Conservation (phyloP, 2,797 vertebrate genomes). For the Chrysocyon brachyurus region DNA sequence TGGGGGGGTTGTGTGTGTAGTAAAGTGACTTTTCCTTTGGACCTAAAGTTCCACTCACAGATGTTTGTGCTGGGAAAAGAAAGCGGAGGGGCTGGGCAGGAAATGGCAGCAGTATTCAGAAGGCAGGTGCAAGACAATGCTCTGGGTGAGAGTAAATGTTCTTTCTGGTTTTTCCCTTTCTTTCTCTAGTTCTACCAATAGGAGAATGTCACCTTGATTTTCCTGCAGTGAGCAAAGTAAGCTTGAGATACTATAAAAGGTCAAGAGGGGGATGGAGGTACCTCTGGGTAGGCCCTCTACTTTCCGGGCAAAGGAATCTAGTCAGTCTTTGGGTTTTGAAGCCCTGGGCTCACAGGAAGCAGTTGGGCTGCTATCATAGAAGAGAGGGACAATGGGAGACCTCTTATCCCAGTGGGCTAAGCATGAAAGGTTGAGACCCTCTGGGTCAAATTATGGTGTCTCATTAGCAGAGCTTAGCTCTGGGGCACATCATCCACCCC, state of each 20-base stretch:
- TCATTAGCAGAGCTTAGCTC: background rate
- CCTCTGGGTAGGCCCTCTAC: background rate
- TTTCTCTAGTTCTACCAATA: background rate
- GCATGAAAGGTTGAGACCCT: background rate
- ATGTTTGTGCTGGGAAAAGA: background rate
- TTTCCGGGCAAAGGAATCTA: background rate
- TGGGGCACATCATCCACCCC: background rate
- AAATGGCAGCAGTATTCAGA: background rate
- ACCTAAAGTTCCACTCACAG: background rate
- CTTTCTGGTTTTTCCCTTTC: background rate
- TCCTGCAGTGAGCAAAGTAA: background rate
- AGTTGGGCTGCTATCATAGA: no score
- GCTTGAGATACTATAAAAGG: background rate
- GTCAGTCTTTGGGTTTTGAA: background rate
- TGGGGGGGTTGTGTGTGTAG: fast-evolving
- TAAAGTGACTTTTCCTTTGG: background rate
- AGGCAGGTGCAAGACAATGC: background rate
- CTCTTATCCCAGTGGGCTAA: no score
- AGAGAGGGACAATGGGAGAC: background rate
- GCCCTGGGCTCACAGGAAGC: background rate
- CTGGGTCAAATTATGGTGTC: background rate
- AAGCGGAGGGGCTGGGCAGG: background rate
- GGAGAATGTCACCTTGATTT: background rate
- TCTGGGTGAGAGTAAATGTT: background rate
- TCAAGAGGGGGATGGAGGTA: background rate